Base-by-base conservation (phyloP, 2,888 invertebrate species). In the Drosophila demipolita region DNA sequence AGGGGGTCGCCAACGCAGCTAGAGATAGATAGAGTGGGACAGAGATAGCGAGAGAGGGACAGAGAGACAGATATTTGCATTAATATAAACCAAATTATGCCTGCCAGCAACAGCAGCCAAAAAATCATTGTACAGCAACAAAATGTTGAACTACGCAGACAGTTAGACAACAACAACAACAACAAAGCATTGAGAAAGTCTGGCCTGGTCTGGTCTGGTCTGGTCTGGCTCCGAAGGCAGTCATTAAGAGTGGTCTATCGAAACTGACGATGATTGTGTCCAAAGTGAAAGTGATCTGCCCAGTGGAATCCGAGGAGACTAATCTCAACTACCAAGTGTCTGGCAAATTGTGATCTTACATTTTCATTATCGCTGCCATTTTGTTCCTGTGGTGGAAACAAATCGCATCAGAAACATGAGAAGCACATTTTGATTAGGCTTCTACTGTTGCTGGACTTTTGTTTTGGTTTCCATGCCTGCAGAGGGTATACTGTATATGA, bases 81-180 rank as follows among this genome's bases (percentile, higher is more conserved):
- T 90, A 90, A 90, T 87, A 87, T 84, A 84, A 86, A 82, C 78
- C 82, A 88, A 90, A 89, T 90, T 90, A 86, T 90, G 78, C 84
- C 83, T 81, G 82, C 83, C 76, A 86, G 90, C 85, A 82, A 73
- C 74, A 78, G 73, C 73, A 71, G 58, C 64, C 63, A 26, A 73
- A 73, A 55, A 64, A 57, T 65, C 60, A 62, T 58, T 71, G 48
- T 75, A 53, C 69, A 61, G 54, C 38, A 52, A 52, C 29, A 64
- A 61, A 74, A 74, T 73, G 66, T 61, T 64, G 52, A 50, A 59
- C 73, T 55, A 69, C 64, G 32, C 71, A 48, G 35, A 64, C 49
- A 67, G 66, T 59, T 38, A 58, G 40, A 58, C 57, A 60, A 54
- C 42, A 45, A n/a, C 12, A 23, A 40, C 42, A 7, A 23, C 40